Evolutionary conservation across 1,140 invertebrate species (phyloP), one percentile per base, ranked within the genome.

Genomic region (Bombus fervidus): DNA sequence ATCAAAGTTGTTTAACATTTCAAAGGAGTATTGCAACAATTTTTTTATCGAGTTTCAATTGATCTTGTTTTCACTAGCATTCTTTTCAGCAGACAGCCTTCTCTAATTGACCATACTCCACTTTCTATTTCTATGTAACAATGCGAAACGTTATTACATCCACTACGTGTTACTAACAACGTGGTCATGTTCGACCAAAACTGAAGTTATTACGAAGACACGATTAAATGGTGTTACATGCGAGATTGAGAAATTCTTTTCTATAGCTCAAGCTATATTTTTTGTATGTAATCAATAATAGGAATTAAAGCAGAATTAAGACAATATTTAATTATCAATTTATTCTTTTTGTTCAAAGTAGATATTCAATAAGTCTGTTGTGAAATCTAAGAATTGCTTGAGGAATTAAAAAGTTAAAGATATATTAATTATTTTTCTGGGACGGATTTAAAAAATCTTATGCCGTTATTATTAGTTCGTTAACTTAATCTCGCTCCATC

Each of bases 111-210:
- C 80, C 78, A 91, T 92, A 90, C 80, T 53, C 86, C 85, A 89
- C 89, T 93, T 92, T 93, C 89, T 89, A 90, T 76, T 92, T 92
- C 92, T 89, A 87, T 90, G 87, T 86, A 90, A 90, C 68, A 89
- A 77, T 83, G 41, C 68, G 66, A 79, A 89, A 73, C 74, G 66
- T 83, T 89, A 68, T 80, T 85, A 80, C 53, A 77, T 85, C 39
- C 75, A 31, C 12, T 31, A 41, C 9, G 31, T 47, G 74, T 15
- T n/a, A 18, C 31, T 83, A 66, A 88, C 75, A 86, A 80, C 68
- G 41, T 64, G 68, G 59, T 80, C 83, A 59, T 66, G 43, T 39
- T 5, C 62, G 53, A 34, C 75, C 31, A 34, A 13, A 79, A 88
- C 43, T 85, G 53, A 78, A 68, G 64, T 37, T 78, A 47, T 68